A percentile compares a stretch with the other conserved stretches of the same genome.
Evolutionary conservation across 1,140 invertebrate genomes (phyloP).

Genomic region (Oncopeltus fasciatus): DNA sequence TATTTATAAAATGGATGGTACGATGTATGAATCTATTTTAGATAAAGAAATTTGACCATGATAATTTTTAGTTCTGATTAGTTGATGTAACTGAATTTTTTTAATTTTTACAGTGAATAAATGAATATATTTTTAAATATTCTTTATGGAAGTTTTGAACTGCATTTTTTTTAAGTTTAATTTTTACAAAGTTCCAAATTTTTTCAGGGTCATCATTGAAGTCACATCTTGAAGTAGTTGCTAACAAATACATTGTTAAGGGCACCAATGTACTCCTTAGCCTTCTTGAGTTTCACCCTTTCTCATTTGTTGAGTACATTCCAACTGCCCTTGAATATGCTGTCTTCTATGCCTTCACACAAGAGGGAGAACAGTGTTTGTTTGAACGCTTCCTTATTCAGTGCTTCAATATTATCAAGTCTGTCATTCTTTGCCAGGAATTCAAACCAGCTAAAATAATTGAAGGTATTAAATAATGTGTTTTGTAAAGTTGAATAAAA

Average conservation of each 20-base stretch:
- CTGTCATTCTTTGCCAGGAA: constrained; percentile 57
- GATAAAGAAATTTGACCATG: too few species aligned
- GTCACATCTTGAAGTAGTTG: constrained; percentile 37
- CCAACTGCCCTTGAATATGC: constrained; percentile 64
- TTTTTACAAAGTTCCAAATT: too few species aligned
- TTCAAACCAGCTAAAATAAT: constrained; percentile 43
- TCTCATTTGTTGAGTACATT: constrained; percentile 66
- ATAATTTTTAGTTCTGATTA: too few species aligned
- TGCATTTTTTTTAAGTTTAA: not conserved
- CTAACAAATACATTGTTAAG: constrained; percentile 68
- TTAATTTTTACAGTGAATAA: too few species aligned
- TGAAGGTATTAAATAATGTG: constrained; percentile 23
- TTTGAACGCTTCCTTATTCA: constrained; percentile 80
- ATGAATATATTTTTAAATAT: not conserved
- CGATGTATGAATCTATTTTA: too few species aligned
- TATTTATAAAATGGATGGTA: too few species aligned
- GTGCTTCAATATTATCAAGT: constrained; percentile 76
- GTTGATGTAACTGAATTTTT: too few species aligned
- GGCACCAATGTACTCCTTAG: constrained; percentile 62
- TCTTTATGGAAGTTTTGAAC: too few species aligned
- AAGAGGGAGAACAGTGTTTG: constrained; percentile 50
- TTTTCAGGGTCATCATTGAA: constrained; percentile 38
- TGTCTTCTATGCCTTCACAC: constrained; percentile 73
- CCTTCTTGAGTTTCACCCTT: constrained; percentile 58
- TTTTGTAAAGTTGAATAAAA: too few species aligned